These are phyloP conservation scores for Cyanoramphus novaezelandiae DNA, from an alignment of 2,113 vertebrate species.

Conservation along the genomic window DNA sequence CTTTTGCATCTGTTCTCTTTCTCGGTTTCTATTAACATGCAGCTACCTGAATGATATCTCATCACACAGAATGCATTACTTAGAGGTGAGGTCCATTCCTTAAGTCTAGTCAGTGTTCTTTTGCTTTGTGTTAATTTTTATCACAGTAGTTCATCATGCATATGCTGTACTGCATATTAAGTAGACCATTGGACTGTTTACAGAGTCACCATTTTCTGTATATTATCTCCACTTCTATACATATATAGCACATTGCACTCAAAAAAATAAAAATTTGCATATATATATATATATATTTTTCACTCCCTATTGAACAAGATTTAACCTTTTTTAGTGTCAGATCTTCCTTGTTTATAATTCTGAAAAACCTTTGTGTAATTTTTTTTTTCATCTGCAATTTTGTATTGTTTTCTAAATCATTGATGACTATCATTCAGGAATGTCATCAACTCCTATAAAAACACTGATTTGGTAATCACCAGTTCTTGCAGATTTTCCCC, in stretches of 20 bases:
- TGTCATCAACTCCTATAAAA: background rate
- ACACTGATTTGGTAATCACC: background rate
- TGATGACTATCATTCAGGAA: background rate
- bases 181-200: background rate
- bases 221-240: accelerated
- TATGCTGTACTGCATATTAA: background rate
- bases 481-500: background rate
- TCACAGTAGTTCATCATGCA: background rate
- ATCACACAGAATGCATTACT: background rate
- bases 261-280: background rate
- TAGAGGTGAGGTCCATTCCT: background rate
- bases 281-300: background rate
- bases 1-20: background rate
- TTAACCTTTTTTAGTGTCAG: background rate
- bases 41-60: background rate
- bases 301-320: background rate
- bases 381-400: background rate
- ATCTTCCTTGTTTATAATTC: background rate
- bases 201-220: background rate
- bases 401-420: background rate
- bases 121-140: background rate
- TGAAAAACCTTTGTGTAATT: background rate
- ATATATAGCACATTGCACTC: background rate
- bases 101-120: background rate
- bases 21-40: background rate